Conservation (phyloP, 2,113 vertebrate species). For the Plecturocebus donacophilus region DNA sequence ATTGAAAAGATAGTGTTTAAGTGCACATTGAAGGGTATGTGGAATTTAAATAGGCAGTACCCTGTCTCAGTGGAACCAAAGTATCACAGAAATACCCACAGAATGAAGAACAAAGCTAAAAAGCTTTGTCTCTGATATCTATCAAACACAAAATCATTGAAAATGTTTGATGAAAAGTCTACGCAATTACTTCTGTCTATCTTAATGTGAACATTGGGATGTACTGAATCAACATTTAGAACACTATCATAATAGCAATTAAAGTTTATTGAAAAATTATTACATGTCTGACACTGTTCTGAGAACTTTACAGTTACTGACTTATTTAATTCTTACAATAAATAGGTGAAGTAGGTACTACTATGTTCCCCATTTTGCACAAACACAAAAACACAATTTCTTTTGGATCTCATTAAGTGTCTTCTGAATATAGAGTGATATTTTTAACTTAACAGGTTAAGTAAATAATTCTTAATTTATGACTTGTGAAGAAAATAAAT, state of each 20-base stretch:
- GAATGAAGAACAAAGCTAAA: background rate
- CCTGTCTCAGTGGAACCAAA: background rate
- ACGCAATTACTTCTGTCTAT: background rate
- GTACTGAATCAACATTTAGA: background rate
- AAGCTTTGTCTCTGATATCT: background rate
- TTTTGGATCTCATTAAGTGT: background rate
- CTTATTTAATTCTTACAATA: background rate
- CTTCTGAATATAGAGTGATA: background rate
- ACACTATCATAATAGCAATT: background rate
- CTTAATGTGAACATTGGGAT: background rate
- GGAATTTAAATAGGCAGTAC: background rate
- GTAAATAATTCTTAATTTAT: slow-evolving; percentile 23
- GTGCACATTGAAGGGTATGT: background rate
- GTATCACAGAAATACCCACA: background rate
- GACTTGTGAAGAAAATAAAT: background rate
- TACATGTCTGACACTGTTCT: background rate
- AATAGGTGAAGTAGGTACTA: background rate
- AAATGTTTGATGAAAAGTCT: background rate
- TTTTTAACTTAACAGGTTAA: background rate
- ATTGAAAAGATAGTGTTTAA: background rate
- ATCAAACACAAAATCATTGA: background rate
- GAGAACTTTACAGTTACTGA: background rate
- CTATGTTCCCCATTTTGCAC: background rate
- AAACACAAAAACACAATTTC: background rate
- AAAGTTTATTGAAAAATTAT: background rate